These are phyloP conservation scores for Sitophilus oryzae DNA, from an alignment of 1,140 invertebrate species.

Conservation along the genomic window DNA sequence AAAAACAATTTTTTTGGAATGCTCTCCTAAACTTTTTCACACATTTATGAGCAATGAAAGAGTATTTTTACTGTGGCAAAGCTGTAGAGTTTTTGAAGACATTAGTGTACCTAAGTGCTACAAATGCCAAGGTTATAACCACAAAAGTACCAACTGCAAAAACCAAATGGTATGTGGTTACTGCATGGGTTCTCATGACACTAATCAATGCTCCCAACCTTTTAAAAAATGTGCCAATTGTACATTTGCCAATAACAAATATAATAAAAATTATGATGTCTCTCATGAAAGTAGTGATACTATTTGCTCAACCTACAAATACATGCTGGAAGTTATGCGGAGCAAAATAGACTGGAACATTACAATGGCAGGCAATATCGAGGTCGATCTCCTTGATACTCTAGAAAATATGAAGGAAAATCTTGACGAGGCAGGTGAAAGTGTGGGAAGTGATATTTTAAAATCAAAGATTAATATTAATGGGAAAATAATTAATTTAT, in stretches of 20 bases:
- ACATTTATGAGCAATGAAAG: not conserved
- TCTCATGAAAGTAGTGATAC: not conserved
- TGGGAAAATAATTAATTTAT: too few relatives aligned
- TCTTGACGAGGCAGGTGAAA: not conserved
- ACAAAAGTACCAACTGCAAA: not conserved
- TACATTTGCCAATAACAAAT: not conserved
- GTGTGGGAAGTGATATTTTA: not conserved
- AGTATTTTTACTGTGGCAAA: not conserved
- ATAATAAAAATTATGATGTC: not conserved
- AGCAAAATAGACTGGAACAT: constrained; percentile 2
- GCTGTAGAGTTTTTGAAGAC: not conserved
- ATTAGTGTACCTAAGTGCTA: not conserved
- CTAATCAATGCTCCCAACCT: too few relatives aligned
- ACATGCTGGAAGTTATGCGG: not conserved
- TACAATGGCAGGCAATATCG: not conserved
- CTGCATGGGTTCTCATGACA: too few relatives aligned
- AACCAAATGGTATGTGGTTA: too few relatives aligned
- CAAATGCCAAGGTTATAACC: not conserved
- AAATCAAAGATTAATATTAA: too few relatives aligned
- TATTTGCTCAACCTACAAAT: not conserved
- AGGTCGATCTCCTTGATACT: not conserved
- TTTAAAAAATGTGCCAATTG: too few relatives aligned
- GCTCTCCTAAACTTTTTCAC: not conserved
- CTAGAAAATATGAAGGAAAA: not conserved
- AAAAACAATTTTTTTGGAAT: not conserved